Evolutionary conservation across 2,888 invertebrate species (phyloP), one percentile per base, ranked within the genome.

Genomic region (Altica lythri): DNA sequence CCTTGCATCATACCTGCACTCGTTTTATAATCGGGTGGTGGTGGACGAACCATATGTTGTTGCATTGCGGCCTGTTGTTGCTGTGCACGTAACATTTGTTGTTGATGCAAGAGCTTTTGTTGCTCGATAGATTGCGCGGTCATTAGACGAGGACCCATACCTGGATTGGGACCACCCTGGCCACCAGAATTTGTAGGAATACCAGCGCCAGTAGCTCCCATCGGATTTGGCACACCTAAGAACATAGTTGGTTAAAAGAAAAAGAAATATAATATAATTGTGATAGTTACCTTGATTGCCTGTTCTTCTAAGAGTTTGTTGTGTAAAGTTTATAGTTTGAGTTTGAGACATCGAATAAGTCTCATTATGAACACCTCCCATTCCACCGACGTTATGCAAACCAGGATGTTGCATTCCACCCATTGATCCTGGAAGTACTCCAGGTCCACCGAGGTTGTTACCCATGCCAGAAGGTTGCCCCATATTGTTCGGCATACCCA

Each of bases 21-120:
- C 4, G 88, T 84, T 75, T 91, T 92, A 77, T 92, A 92, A 75
- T 92, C 92, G 1, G 92, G 92, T 32, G 92, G 92, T 14, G 92
- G 92, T 18, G 91, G 89, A 46, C 89, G 65, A 79, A 80, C 45
- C 81, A 55, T 53, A 45, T 57, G 73, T 47, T 75, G 75, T 55
- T 71, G 73, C 25, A 80, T 80, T 25, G 77, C 63, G 81, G 65
- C 79, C 25, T 40, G 40, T 34, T 45, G 45, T 32, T 73, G 74
- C 30, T 84, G 83, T 9, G 80, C 80, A 17, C 82, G 76, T 62
- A 83, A 64, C 79, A 83, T 80, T 68, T 87, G 86, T 55, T 75
- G 76, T 57, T 74, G 74, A 38, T 73, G 74, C 45, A 75, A 65
- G 54, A 77, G 74, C 51, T 76, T 77, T 54, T 74, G 75, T 62